Evolutionary conservation across 2,888 invertebrate species (phyloP), one percentile per base, ranked within the genome.

Genomic region (Platycheirus rosarum): DNA sequence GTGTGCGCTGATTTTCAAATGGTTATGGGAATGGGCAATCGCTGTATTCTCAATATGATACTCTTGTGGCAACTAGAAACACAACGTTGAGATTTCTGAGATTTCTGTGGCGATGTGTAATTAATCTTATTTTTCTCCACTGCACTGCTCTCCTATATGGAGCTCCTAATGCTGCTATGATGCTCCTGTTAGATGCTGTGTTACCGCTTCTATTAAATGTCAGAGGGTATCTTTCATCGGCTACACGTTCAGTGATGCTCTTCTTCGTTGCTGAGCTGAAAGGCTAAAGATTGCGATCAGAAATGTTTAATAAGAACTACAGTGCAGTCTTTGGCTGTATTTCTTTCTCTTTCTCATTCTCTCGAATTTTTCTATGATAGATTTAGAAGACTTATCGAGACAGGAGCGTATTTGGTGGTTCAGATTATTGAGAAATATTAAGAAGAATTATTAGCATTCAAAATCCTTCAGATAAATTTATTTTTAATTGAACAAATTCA

Each of bases 71-170:
- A 32, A 51, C 20, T 23, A 8, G 3, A 44, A 60, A 44, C 9
- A 2, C n/a, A 18, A 62, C 44, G 46, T 18, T n/a, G 20, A 57
- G 42, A 55, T 62, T 70, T 75, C 65, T 65, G n/a, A 20, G 29
- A 76, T 63, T 57, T 76, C 69, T 55, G 68, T 46, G 69, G 80
- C 76, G 46, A 60, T 63, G 65, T 76, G 80, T 66, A 71, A 82
- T 82, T 76, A 82, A 82, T 82, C 80, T 76, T 76, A 62, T 74
- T 62, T 60, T 60, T 48, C 44, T 70, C 16, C 49, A 20, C 42
- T 55, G 23, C 35, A 37, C 13, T 13, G 55, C 18, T 55, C 7
- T 32, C 13, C n/a, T n/a, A n/a, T n/a, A n/a, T n/a, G n/a, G 8
- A 13, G 55, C 53, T 53, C 37, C 53, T 53, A 35, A 18, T 53